Evolutionary conservation across 1,140 invertebrate genomes (phyloP), one percentile per base, ranked within the genome.

Genomic region (Gonioctena quinquepunctata): DNA sequence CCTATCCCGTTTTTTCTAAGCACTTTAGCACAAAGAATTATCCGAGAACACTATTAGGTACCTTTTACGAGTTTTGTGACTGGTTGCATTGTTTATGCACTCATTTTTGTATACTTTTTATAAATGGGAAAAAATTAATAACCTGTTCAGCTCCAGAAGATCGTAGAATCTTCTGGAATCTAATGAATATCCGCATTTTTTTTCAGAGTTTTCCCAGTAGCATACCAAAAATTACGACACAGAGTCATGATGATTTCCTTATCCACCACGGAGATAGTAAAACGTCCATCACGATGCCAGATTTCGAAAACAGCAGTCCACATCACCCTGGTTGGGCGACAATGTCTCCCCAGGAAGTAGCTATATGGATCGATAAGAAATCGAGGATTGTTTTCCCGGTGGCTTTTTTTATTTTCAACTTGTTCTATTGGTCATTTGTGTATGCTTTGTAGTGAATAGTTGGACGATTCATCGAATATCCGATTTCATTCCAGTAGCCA

Each of bases 401-500:
- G 1, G 83, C 90, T 1, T 96, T 95, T 80, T 75, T 95, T 0
- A 86, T 94, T 50, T 95, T 95, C 78, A 96, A 96, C 77, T 84
- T 92, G 54, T 86, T 95, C 52, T 96, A 95, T 76, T 96, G 94
- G 93, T 90, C 91, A 23, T 94, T 94, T 77, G 92, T 94, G 2
- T 79, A 79, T 50, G 70, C 71, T 8, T 68, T 79, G 33, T 78
- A 66, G 21, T 0, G 21, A 23, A 19, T 33, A 62, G 60, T 68
- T 52, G n/a, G n/a, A n/a, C n/a, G n/a, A n/a, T n/a, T n/a, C n/a
- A n/a, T n/a, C n/a, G n/a, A n/a, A n/a, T n/a, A n/a, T n/a, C n/a
- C n/a, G n/a, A n/a, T n/a, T n/a, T n/a, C n/a, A n/a, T n/a, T n/a
- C n/a, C n/a, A n/a, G n/a, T n/a, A n/a, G n/a, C n/a, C n/a, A n/a